A percentile compares a stretch with the other conserved stretches of the same genome.
These are phyloP conservation scores for Drosophila teissieri DNA, from an alignment of 1,140 invertebrate genomes.

Conservation along the genomic window DNA sequence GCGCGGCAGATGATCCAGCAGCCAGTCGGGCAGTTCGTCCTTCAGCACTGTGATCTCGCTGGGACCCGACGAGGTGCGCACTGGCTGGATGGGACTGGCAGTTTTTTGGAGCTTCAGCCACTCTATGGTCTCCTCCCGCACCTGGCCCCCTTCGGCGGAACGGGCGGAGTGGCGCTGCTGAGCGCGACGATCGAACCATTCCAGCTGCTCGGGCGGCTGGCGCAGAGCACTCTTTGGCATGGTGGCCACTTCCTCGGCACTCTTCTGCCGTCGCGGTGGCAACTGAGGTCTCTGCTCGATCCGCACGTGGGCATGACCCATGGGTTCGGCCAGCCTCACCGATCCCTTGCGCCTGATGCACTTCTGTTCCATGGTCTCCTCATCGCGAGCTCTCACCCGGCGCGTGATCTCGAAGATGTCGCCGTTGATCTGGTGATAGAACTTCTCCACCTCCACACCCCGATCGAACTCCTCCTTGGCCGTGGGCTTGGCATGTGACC, in stretches of 20 bases:
- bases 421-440: constrained; percentile 84
- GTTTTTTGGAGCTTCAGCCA: constrained; percentile 75
- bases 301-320: constrained; percentile 48
- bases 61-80: constrained; percentile 78
- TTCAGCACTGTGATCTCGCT: constrained; percentile 82
- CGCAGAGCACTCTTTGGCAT: constrained; percentile 72
- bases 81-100: constrained; percentile 51
- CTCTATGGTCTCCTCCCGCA: constrained; percentile 80
- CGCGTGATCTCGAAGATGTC: constrained; percentile 84
- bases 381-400: constrained; percentile 72
- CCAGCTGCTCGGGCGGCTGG: constrained; percentile 64
- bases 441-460: constrained; percentile 82
- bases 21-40: constrained; percentile 81
- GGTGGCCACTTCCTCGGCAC: constrained; percentile 78
- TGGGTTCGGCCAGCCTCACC: constrained; percentile 51
- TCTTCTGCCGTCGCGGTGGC: constrained; percentile 76
- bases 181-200: constrained; percentile 82
- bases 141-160: constrained; percentile 77
- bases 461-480: constrained; percentile 80
- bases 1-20: constrained; percentile 76
- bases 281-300: constrained; percentile 72
- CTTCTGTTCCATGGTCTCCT: constrained; percentile 81
- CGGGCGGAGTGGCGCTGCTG: constrained; percentile 81
- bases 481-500: constrained; percentile 52
- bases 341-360: constrained; percentile 75